A percentile compares a stretch with the other conserved stretches of the same genome.
Evolutionary conservation across 2,113 vertebrate genomes (phyloP).

Genomic region (Phylloscopus trochiloides): DNA sequence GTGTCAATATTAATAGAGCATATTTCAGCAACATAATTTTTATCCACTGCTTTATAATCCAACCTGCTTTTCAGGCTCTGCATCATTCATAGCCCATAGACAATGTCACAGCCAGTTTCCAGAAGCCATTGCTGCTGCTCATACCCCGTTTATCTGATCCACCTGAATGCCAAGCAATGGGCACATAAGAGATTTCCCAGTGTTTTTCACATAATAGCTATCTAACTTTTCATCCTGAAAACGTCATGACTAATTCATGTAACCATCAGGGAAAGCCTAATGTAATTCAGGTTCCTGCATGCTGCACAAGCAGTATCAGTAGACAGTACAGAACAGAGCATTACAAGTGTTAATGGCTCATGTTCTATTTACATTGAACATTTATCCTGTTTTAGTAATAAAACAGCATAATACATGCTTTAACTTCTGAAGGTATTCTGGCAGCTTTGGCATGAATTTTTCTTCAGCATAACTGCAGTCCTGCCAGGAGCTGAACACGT

Average conservation of each 20-base stretch:
- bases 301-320: neutral
- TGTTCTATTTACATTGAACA: slow-evolving; percentile 41
- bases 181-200: slow-evolving; percentile 11
- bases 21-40: slow-evolving; percentile 54
- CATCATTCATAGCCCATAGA: neutral
- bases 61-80: slow-evolving; percentile 5
- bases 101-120: neutral
- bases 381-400: slow-evolving; percentile 33
- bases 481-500: neutral
- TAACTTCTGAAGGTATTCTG: slow-evolving; percentile 1
- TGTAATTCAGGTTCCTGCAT: slow-evolving; percentile 50
- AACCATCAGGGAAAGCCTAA: slow-evolving; percentile 47
- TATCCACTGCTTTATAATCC: slow-evolving; percentile 46
- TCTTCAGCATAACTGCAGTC: neutral
- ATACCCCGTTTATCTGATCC: neutral
- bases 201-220: slow-evolving; percentile 34
- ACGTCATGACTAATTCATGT: slow-evolving; percentile 57
- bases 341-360: slow-evolving; percentile 39
- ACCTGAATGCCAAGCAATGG: slow-evolving; percentile 41
- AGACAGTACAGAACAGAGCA: neutral
- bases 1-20: slow-evolving; percentile 44
- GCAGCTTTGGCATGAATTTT: neutral
- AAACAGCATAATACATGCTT: slow-evolving; percentile 13
- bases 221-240: slow-evolving; percentile 43
- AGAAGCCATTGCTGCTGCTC: slow-evolving; percentile 3